Evolutionary conservation across 2,113 vertebrate genomes (phyloP), one percentile per base, ranked within the genome.

Genomic region (Eublepharis macularius): DNA sequence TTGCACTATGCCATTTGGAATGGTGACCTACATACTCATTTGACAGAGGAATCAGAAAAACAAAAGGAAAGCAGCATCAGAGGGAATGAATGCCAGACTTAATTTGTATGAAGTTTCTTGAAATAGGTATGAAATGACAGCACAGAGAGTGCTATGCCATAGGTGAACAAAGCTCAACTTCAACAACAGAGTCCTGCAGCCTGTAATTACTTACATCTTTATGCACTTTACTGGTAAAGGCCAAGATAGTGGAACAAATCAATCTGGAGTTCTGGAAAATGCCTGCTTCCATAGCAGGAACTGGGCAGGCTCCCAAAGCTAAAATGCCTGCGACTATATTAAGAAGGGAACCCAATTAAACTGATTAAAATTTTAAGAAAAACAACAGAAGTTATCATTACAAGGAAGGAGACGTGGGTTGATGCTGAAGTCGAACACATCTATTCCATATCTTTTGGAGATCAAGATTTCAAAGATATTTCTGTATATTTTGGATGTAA

Each of bases 361-460:
- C 68, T 88, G 93, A 94, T 93, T 92, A 93, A 88, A 89, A 91
- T 87, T 86, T 93, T 89, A 93, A 79, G 89, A 69, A 51, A 80
- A 82, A 77, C 9, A 7, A 83, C 87, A 1, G 34, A 41, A 88
- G 92, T 88, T 85, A 91, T 77, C 84, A 47, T 9, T 13, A 19
- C n/a, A 84, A 45, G 66, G 81, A 34, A 47, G n/a, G 0, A 32
- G 82, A 47, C 2, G 0, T 10, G 12, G 34, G 79, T 45, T 7
- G 74, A 12, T 70, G 54, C 84, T 4, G 1, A 2, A 47, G 69
- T 68, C 90, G 88, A 91, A 80, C 76, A 83, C 81, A 81, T 43
- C 75, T 2, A 76, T 88, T 85, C 84, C 26, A 81, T 32, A 14
- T 6, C 84, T 83, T 24, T 0, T 75, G 24, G 82, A 87, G 69